Base-by-base conservation (phyloP, 2,113 vertebrate genomes). In the Odocoileus hemionus region DNA sequence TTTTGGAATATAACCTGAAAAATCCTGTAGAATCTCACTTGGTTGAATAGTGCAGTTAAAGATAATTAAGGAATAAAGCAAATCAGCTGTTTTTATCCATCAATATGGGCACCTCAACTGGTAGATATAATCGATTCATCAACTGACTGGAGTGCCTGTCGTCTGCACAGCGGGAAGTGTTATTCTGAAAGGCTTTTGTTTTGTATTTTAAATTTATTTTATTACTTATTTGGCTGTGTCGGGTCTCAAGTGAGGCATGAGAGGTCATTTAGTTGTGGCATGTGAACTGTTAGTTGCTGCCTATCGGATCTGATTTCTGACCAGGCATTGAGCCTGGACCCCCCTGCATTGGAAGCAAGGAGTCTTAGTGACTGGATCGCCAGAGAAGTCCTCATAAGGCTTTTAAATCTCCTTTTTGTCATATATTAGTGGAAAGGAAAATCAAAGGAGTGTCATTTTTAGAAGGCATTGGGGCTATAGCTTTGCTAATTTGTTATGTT, bases 341-440 rank as follows among this genome's bases (percentile, higher is more conserved):
- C 67, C 12, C 12, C 39, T 43, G 12, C 6, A 7, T 4, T 76
- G 70, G 70, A 43, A 76, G 70, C 39, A 76, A 76, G 23, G 70
- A 26, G 70, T 43, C 12, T 76, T 43, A 43, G 23, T 26, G 23
- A 26, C 6, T 43, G 19, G 7, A 26, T 3, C 12, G 3, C 12
- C 39, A 26, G 70, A 26, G 39, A 76, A 43, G 39, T 26, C 70
- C 12, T 26, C 93, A 28, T 5, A 95, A 82, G 30, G 61, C 30
- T 84, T 92, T 97, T 86, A 88, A 96, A 78, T 97, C 26, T 91
- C 57, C 45, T 25, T 94, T 96, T 96, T 76, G 39, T 92, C 87
- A n/a, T 86, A 70, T 43, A 57, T 74, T 61, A 70, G 12, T 78
- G 78, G 89, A 97, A 47, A 92, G 45, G 30, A 92, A 97, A 97